These are phyloP conservation scores for Embiotoca jacksoni DNA, from an alignment of 2,113 vertebrate genomes.

Conservation along the genomic window DNA sequence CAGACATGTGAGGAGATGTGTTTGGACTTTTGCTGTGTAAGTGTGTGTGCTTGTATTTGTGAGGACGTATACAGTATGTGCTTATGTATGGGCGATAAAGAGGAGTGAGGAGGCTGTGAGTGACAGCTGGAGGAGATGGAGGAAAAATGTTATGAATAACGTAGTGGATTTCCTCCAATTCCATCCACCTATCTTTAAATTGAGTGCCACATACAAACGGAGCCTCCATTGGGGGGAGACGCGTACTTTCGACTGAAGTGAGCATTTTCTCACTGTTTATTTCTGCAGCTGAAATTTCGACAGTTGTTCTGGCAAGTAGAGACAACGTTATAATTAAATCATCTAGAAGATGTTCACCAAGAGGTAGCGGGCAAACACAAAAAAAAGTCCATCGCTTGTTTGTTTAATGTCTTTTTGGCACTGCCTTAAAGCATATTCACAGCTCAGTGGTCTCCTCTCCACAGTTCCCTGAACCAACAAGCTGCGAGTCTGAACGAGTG, in stretches of 20 bases:
- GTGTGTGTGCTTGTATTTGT: conserved; percentile 17
- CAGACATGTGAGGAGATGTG: neutral
- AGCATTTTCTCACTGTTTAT: conserved; percentile 45
- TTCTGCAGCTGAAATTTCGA: conserved; percentile 36
- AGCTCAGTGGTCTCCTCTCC: conserved; percentile 71
- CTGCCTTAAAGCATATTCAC: conserved; percentile 70
- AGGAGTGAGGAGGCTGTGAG: conserved; percentile 54
- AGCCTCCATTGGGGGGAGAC: conserved; percentile 18
- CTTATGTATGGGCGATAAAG: conserved; percentile 28
- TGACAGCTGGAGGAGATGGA: conserved; percentile 46
- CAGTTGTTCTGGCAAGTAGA: conserved; percentile 36
- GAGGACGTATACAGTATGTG: conserved; percentile 13
- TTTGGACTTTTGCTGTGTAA: neutral
- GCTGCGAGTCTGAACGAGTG: neutral
- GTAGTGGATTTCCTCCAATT: conserved; percentile 18
- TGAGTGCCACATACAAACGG: conserved; percentile 15
- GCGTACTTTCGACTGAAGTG: conserved; percentile 28
- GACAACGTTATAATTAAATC: conserved; percentile 37
- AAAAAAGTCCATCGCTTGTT: conserved; percentile 34
- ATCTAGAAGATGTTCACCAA: conserved; percentile 53
- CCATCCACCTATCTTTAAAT: conserved; percentile 39
- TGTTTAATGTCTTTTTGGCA: conserved; percentile 64
- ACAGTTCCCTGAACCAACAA: conserved; percentile 49
- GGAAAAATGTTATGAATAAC: conserved; percentile 50
- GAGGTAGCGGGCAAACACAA: conserved; percentile 70